These are phyloP conservation scores for Matsumyia berberina DNA, from an alignment of 2,888 invertebrate genomes.

Conservation along the genomic window DNA sequence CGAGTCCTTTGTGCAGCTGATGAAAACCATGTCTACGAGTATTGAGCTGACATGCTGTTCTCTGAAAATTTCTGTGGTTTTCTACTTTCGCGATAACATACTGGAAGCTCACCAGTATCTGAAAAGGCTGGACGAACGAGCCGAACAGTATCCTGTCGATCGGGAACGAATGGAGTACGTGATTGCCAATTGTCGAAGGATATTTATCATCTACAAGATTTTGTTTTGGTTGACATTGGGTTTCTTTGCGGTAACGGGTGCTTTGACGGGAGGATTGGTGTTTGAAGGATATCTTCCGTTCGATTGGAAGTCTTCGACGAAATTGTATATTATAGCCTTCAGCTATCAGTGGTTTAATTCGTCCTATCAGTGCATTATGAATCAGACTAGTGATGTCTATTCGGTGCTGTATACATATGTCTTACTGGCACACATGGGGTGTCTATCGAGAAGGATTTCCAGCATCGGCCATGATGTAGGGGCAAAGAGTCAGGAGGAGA, in stretches of 20 bases:
- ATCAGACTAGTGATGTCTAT: constrained; percentile 77
- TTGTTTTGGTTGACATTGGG: constrained; percentile 63
- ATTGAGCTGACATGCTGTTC: constrained; percentile 67
- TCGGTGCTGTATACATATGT: constrained; percentile 75
- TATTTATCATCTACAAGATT: constrained; percentile 57
- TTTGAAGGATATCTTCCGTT: constrained; percentile 70
- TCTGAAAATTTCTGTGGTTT: constrained; percentile 62
- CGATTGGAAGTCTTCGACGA: constrained; percentile 53
- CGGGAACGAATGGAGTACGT: constrained; percentile 59
- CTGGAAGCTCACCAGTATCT: constrained; percentile 52
- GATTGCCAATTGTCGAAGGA: constrained; percentile 54
- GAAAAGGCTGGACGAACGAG: constrained; percentile 71
- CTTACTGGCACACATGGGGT: constrained; percentile 76
- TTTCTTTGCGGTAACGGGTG: constrained; percentile 71
- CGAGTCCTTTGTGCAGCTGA: constrained; percentile 63
- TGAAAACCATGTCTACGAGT: constrained; percentile 75
- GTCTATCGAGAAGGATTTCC: constrained; percentile 72
- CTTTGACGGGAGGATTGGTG: constrained; percentile 58
- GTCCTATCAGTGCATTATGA: constrained; percentile 62
- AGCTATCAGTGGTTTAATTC: constrained; percentile 70
- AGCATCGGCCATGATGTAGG: constrained; percentile 71
- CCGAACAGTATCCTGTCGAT: constrained; percentile 46
- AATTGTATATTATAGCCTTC: constrained; percentile 59
- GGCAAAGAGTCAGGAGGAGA: constrained; percentile 22
- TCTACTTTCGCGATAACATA: constrained; percentile 43